Evolutionary conservation across 2,888 invertebrate species (phyloP).

Genomic region (Hermodice carunculata): DNA sequence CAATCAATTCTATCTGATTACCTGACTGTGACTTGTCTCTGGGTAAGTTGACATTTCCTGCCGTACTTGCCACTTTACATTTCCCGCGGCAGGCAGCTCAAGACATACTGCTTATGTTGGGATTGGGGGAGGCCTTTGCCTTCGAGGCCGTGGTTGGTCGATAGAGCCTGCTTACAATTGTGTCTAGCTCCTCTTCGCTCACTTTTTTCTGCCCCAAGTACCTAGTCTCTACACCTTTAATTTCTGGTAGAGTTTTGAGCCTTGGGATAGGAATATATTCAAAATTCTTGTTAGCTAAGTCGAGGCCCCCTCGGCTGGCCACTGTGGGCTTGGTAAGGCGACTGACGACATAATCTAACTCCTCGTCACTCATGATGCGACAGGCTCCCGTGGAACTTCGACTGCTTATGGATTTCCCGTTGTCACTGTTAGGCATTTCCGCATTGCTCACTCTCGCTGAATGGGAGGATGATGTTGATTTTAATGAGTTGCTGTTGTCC

Average conservation of each 20-base stretch:
- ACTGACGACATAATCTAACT: constrained; percentile 48
- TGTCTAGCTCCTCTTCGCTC: constrained; percentile 42
- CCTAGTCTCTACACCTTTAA: constrained; percentile 50
- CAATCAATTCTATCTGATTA: too few species aligned
- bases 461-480: background rate
- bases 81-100: too few species aligned
- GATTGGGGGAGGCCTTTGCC: constrained; percentile 3
- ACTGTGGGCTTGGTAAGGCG: constrained; percentile 53
- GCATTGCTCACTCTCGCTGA: background rate
- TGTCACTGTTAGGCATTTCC: background rate
- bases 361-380: too few species aligned
- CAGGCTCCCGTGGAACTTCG: too few species aligned
- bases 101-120: too few species aligned
- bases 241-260: constrained; percentile 53
- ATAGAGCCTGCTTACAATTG: constrained; percentile 51
- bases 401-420: background rate
- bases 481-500: too few species aligned
- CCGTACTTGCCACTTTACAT: too few species aligned
- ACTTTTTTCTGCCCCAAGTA: constrained; percentile 50
- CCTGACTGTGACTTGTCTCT: too few species aligned
- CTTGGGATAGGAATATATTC: constrained; percentile 47
- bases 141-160: constrained; percentile 49
- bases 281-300: constrained; percentile 48
- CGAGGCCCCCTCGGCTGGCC: constrained; percentile 51
- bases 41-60: too few species aligned